phyloP scores from a whole-genome alignment of 2,113 vertebrate species.

The Todiramphus saurophagus region DNA sequence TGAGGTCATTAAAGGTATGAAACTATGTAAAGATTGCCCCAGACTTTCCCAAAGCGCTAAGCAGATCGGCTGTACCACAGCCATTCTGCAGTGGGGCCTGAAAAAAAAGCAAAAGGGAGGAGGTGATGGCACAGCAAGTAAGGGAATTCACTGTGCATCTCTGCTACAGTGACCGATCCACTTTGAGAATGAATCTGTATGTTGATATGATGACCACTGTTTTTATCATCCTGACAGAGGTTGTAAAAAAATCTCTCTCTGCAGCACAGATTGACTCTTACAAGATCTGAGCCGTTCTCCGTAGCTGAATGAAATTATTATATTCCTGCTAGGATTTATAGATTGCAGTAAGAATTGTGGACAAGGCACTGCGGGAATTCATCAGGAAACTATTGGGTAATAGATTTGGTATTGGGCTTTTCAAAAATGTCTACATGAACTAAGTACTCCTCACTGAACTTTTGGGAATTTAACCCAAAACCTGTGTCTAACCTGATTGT shows the following conservation, averaged over 20 bases:
- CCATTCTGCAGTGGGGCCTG: neutral
- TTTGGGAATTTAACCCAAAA: neutral
- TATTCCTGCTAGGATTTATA: neutral
- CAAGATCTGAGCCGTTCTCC: neutral
- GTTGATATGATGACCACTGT: neutral
- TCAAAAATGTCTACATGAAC: neutral
- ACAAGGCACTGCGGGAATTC: neutral
- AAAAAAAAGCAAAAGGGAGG: neutral
- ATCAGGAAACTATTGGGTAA: neutral
- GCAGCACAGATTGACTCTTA: neutral
- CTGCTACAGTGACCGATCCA: fast-evolving
- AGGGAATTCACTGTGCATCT: neutral
- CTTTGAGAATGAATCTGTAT: neutral
- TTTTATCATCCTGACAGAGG: neutral
- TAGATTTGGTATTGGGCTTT: neutral
- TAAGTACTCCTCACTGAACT: neutral
- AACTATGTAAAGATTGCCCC: neutral
- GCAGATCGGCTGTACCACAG: neutral
- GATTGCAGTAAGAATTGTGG: neutral
- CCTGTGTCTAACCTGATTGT: neutral
- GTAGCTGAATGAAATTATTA: neutral
- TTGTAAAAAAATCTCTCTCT: neutral
- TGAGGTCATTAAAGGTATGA: neutral
- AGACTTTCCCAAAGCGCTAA: neutral
- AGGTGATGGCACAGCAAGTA: neutral